Percentiles rank a stretch among this genome's conserved stretches.
These are phyloP conservation scores for Grantiella picta DNA, from an alignment of 2,113 vertebrate genomes.

Conservation along the genomic window DNA sequence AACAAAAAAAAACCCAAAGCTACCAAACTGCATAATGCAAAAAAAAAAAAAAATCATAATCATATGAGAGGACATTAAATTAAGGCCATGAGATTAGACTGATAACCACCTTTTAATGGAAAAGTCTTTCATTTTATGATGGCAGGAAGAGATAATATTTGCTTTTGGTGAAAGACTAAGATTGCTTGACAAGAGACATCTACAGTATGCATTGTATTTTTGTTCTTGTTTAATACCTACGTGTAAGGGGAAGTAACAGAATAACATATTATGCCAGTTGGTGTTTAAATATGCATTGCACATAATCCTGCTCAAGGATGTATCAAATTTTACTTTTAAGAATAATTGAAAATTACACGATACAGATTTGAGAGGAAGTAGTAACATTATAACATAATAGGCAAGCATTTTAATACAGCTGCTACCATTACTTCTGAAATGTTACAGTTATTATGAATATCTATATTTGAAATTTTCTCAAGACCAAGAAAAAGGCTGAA, in stretches of 20 bases:
- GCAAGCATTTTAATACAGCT: not conserved
- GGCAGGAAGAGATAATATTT: not conserved
- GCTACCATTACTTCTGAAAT: not conserved
- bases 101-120: not conserved
- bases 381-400: not conserved
- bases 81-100: not conserved
- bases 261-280: not conserved
- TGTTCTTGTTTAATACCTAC: not conserved
- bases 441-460: not conserved
- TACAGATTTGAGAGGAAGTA: not conserved
- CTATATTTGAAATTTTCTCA: not conserved
- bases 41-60: not conserved
- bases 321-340: not conserved
- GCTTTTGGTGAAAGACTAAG: not conserved
- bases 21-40: not conserved
- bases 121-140: not conserved
- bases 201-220: not conserved
- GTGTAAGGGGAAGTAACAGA: not conserved
- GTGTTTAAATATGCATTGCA: not conserved
- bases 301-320: not conserved
- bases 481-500: not conserved
- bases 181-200: not conserved
- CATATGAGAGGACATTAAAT: not conserved
- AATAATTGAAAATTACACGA: slow-evolving; percentile 1
- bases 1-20: rapidly evolving